Conservation (phyloP, 2,113 vertebrate genomes). For the Oncorhynchus mykiss region DNA sequence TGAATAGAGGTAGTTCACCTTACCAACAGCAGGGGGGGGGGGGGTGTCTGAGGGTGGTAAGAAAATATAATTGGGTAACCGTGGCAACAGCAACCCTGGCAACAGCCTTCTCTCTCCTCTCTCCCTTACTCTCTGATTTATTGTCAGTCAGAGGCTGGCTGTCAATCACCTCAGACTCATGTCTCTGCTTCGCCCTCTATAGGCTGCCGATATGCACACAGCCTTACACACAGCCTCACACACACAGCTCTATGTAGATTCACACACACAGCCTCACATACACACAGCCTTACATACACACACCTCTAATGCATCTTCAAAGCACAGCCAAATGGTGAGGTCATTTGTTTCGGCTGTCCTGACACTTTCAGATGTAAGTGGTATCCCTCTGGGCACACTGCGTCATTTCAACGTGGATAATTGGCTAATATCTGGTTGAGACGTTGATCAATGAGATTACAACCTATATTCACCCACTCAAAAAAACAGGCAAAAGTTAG, state of each 20-base stretch:
- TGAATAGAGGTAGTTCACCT: conserved; percentile 40
- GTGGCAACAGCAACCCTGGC: conserved; percentile 73
- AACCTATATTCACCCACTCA: no score
- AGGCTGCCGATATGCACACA: conserved; percentile 23
- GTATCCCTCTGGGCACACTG: no score
- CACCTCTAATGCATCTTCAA: neutral
- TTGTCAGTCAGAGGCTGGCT: conserved; percentile 72
- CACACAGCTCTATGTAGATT: neutral
- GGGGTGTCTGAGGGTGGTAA: conserved; percentile 46
- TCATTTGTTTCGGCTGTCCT: no score
- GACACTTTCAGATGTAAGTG: neutral
- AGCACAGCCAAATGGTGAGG: neutral
- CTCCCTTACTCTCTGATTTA: conserved; percentile 52
- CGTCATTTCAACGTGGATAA: no score
- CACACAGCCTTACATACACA: neutral
- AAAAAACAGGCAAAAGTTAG: no score
- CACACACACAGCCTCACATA: no score
- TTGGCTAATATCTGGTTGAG: no score
- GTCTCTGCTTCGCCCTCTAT: conserved; percentile 51
- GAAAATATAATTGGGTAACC: conserved; percentile 64
- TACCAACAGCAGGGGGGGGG: conserved; percentile 55
- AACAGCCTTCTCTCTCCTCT: conserved; percentile 69
- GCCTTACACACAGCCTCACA: no score
- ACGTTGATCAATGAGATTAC: no score
- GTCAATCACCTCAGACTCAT: conserved; percentile 64